These are phyloP conservation scores for Schizopygopsis malacanthus DNA, from an alignment of 2,797 vertebrate genomes.

Conservation along the genomic window DNA sequence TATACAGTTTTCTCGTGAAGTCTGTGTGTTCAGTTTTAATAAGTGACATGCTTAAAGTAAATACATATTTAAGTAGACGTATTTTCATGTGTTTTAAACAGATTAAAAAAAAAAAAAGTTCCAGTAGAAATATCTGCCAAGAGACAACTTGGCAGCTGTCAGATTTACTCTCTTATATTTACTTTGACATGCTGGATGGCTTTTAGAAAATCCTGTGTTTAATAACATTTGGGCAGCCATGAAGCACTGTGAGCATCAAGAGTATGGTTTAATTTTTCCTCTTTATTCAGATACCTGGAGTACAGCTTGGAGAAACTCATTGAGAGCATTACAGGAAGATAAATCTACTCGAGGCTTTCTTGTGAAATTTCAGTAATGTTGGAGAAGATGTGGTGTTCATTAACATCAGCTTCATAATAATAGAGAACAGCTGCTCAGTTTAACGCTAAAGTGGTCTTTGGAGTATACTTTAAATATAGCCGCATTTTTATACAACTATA, in stretches of 20 bases:
- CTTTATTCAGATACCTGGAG: conserved; percentile 80
- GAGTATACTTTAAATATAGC: background rate
- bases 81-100: background rate
- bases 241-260: conserved; percentile 74
- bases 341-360: background rate
- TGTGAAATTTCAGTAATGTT: background rate
- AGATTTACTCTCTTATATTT: conserved; percentile 70
- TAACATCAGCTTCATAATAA: background rate
- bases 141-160: conserved; percentile 63
- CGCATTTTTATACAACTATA: background rate
- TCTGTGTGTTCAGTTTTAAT: conserved; percentile 1
- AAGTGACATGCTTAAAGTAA: background rate
- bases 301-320: conserved; percentile 69
- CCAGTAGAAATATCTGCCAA: background rate
- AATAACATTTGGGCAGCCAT: conserved; percentile 78
- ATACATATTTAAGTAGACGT: background rate
- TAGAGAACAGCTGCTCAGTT: background rate
- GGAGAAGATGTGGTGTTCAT: background rate
- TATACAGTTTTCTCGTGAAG: background rate
- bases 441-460: background rate
- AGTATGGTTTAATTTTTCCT: conserved; percentile 75
- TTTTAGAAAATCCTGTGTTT: conserved; percentile 73
- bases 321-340: background rate
- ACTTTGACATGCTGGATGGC: conserved; percentile 67
- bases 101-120: background rate